These are phyloP conservation scores for Cephalopachus bancanus DNA, from an alignment of 2,797 vertebrate species.

Conservation along the genomic window DNA sequence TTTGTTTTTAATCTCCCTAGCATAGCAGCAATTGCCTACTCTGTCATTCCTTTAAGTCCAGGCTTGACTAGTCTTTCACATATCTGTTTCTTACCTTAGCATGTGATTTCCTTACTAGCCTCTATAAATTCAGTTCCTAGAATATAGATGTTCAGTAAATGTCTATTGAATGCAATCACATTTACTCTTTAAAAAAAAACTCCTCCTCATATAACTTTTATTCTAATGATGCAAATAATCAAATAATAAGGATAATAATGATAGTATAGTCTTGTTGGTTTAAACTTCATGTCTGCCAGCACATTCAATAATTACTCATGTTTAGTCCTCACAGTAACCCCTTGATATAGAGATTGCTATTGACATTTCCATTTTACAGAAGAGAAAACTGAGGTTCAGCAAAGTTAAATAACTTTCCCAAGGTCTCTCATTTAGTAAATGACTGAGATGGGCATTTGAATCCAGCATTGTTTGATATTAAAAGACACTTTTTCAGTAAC, in stretches of 20 bases:
- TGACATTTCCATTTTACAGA: constrained; percentile 14
- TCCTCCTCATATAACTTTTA: neutral
- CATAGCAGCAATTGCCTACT: neutral
- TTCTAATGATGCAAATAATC: constrained; percentile 3
- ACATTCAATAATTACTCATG: neutral
- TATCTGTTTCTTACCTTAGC: neutral
- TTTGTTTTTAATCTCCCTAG: neutral
- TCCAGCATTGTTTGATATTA: neutral
- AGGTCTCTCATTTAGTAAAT: constrained; percentile 38
- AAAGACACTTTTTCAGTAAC: constrained; percentile 40
- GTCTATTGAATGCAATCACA: neutral
- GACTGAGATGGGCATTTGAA: constrained; percentile 22
- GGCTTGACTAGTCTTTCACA: neutral
- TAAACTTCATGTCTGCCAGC: neutral
- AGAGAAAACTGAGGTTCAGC: constrained; percentile 31
- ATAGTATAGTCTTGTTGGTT: neutral
- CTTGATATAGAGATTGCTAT: neutral
- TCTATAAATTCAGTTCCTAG: constrained; percentile 21
- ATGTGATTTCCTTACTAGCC: constrained; percentile 7
- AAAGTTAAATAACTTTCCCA: constrained; percentile 9
- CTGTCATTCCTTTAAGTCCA: neutral
- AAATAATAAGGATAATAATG: constrained; percentile 22
- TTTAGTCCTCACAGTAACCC: neutral
- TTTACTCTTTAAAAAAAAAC: neutral
- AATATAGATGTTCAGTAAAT: constrained; percentile 1